Conservation (phyloP, 2,113 vertebrate genomes). For the Erythrocebus patas region DNA sequence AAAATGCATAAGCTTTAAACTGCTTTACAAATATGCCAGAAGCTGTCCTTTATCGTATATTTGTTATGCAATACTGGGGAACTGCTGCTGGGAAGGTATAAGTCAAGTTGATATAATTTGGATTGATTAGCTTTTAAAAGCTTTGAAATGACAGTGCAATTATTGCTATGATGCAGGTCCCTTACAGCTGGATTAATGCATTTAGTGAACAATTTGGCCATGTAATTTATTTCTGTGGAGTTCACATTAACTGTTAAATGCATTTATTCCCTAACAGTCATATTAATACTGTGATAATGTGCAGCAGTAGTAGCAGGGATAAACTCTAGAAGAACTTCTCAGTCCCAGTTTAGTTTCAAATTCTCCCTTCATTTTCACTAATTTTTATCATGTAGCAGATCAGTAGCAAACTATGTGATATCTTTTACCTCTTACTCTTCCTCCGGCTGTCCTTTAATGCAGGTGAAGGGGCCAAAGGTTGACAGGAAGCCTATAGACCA, state of each 20-base stretch:
- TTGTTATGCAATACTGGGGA: constrained; percentile 60
- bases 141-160: constrained; percentile 74
- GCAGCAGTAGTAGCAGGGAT: not conserved
- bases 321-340: not conserved
- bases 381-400: not conserved
- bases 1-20: constrained; percentile 25
- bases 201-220: constrained; percentile 77
- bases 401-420: not conserved
- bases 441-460: not conserved
- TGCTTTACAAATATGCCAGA: not conserved
- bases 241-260: constrained; percentile 68
- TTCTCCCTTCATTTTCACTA: not conserved
- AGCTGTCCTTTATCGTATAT: not conserved
- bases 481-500: not conserved
- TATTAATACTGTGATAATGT: constrained; percentile 16
- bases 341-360: not conserved
- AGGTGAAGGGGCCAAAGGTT: not conserved
- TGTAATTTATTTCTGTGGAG: constrained; percentile 74
- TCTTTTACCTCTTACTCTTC: not conserved
- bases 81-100: constrained; percentile 64
- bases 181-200: constrained; percentile 71
- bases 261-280: constrained; percentile 58
- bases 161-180: constrained; percentile 66
- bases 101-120: constrained; percentile 76
- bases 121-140: constrained; percentile 83